A percentile compares a stretch with the other conserved stretches of the same genome.
These are phyloP conservation scores for Andricus curvator DNA, from an alignment of 2,888 invertebrate species.

Conservation along the genomic window DNA sequence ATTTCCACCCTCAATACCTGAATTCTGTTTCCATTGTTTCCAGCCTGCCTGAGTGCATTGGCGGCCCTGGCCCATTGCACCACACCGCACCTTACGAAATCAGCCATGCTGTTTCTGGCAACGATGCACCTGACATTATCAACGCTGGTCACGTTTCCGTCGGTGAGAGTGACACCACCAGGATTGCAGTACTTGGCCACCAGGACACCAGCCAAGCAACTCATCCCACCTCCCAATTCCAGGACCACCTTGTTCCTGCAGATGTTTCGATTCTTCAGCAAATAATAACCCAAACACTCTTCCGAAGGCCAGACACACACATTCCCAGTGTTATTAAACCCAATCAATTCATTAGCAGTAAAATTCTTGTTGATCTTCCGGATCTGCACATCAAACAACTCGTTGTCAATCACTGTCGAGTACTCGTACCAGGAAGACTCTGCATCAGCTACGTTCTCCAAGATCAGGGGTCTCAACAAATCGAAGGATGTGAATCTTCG, in stretches of 20 bases:
- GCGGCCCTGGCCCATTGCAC: constrained; percentile 75
- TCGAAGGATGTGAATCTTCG: constrained; percentile 77
- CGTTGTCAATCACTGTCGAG: constrained; percentile 78
- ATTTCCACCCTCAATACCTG: constrained; percentile 65
- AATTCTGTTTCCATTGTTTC: constrained; percentile 58
- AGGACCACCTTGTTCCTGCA: constrained; percentile 85
- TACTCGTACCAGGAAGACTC: constrained; percentile 82
- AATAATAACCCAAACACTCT: constrained; percentile 86
- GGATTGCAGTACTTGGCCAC: constrained; percentile 85
- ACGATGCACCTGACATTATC: constrained; percentile 86
- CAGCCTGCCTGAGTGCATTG: constrained; percentile 64
- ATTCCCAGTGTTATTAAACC: constrained; percentile 91
- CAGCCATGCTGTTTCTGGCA: constrained; percentile 82
- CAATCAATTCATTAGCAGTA: constrained; percentile 86
- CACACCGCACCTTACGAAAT: constrained; percentile 78
- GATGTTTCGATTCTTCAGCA: constrained; percentile 82
- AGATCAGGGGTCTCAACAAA: constrained; percentile 66
- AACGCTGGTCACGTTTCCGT: constrained; percentile 88
- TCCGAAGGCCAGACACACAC: constrained; percentile 90
- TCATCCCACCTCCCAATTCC: constrained; percentile 92
- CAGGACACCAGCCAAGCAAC: constrained; percentile 88
- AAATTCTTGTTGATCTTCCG: constrained; percentile 82
- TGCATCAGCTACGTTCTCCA: constrained; percentile 66
- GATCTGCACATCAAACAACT: constrained; percentile 81
- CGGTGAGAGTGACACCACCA: constrained; percentile 85